Evolutionary conservation across 2,797 vertebrate genomes (phyloP).

Genomic region (Gymnopithys bicolor): DNA sequence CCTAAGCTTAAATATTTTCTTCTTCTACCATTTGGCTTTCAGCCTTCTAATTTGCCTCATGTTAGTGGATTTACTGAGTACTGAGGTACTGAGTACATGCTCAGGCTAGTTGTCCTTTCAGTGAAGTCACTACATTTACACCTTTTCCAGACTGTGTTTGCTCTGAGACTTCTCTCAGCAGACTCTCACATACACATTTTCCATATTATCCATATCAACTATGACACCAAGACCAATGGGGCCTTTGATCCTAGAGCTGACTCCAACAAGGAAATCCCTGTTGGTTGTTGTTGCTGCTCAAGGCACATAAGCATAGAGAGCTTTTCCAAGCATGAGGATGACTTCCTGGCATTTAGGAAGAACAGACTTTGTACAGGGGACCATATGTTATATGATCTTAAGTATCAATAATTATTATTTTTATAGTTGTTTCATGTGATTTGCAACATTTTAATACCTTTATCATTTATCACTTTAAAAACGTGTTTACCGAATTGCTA

Average conservation of each 20-base stretch:
- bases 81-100: not conserved
- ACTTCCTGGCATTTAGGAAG: not conserved
- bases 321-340: not conserved
- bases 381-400: not conserved
- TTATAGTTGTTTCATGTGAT: not conserved
- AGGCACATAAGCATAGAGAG: not conserved
- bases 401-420: not conserved
- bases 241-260: not conserved
- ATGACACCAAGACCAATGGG: not conserved
- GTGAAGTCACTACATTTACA: not conserved
- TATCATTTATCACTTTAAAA: not conserved
- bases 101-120: not conserved
- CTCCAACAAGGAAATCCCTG: not conserved
- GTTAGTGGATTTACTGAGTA: not conserved
- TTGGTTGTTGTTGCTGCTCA: not conserved
- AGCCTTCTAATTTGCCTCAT: not conserved
- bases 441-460: not conserved
- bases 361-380: not conserved
- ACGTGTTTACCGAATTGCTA: not conserved
- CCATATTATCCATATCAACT: not conserved
- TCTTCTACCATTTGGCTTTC: not conserved
- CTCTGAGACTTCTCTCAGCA: not conserved
- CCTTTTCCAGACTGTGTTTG: constrained; percentile 22
- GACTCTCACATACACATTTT: not conserved
- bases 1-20: not conserved